Conservation (phyloP, 2,888 invertebrate genomes). For the Onchidella celtica region DNA sequence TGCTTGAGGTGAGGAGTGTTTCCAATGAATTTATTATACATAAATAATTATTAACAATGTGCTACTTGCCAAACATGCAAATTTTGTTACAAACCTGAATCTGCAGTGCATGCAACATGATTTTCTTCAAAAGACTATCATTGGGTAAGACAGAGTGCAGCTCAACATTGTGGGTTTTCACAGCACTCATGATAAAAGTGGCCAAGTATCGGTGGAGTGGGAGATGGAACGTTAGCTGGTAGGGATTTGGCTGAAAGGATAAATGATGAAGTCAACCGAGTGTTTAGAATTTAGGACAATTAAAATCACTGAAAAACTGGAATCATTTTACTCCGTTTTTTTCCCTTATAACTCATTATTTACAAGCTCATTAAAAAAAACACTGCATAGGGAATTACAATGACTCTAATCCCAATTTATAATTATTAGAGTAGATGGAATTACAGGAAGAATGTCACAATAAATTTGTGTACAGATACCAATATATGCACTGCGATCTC, state of each 20-base stretch:
- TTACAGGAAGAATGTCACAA: too few relatives aligned
- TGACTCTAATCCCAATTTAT: too few relatives aligned
- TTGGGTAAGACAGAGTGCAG: conserved; percentile 90
- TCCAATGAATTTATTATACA: too few relatives aligned
- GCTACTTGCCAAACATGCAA: too few relatives aligned
- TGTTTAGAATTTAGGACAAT: neutral
- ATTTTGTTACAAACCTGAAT: too few relatives aligned
- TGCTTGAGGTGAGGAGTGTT: too few relatives aligned
- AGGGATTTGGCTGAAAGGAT: conserved; percentile 72
- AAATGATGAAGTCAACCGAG: neutral
- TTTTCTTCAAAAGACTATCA: conserved; percentile 86
- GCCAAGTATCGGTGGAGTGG: conserved; percentile 97
- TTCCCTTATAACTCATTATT: neutral
- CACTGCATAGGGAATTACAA: neutral
- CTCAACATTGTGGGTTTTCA: conserved; percentile 85
- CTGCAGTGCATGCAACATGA: conserved; percentile 94
- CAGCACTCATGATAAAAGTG: conserved; percentile 88
- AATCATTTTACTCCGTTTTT: neutral
- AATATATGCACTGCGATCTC: too few relatives aligned
- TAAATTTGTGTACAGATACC: too few relatives aligned
- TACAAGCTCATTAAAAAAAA: too few relatives aligned
- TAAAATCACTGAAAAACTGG: neutral
- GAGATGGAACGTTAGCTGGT: conserved; percentile 96
- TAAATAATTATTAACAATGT: too few relatives aligned
- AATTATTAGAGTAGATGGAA: too few relatives aligned